phyloP scores from a whole-genome alignment of 1,140 invertebrate species.

The Maniola jurtina region DNA sequence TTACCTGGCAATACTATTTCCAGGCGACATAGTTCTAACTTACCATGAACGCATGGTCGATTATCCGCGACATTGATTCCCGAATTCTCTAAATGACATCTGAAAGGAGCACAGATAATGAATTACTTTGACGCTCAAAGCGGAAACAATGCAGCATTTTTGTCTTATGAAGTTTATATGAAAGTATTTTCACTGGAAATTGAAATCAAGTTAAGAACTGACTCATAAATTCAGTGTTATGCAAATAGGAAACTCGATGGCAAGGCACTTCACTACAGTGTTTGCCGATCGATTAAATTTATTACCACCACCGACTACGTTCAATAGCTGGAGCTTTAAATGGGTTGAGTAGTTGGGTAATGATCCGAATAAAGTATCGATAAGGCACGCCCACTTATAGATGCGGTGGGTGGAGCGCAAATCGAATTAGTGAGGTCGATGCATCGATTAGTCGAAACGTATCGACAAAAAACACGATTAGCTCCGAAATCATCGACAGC shows the following conservation, averaged over 20 bases:
- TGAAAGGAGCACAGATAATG: background rate
- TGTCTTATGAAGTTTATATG: background rate
- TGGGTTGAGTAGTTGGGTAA: slow-evolving; percentile 39
- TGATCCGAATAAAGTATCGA: slow-evolving; percentile 63
- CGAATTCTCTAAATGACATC: slow-evolving; percentile 20
- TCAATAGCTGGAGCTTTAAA: slow-evolving; percentile 20
- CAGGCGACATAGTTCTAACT: background rate
- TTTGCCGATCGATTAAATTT: slow-evolving; percentile 26
- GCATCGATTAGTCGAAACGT: slow-evolving; percentile 67
- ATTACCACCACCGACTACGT: slow-evolving; percentile 9
- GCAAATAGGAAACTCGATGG: slow-evolving; percentile 9
- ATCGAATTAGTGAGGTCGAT: slow-evolving; percentile 70
- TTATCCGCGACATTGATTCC: slow-evolving; percentile 39
- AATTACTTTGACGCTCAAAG: background rate
- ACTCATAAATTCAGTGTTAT: slow-evolving; percentile 10
- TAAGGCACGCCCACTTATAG: slow-evolving; percentile 66
- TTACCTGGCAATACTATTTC: too few species aligned
- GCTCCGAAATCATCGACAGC: slow-evolving; percentile 69
- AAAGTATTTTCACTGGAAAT: background rate
- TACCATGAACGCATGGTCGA: slow-evolving; percentile 15
- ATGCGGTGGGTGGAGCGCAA: slow-evolving; percentile 61
- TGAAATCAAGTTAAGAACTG: background rate
- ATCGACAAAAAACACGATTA: slow-evolving; percentile 74
- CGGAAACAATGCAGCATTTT: background rate
- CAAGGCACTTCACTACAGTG: slow-evolving; percentile 11